Evolutionary conservation across 1,140 invertebrate genomes (phyloP), one percentile per base, ranked within the genome.

Genomic region (Drosophila baimaii): DNA sequence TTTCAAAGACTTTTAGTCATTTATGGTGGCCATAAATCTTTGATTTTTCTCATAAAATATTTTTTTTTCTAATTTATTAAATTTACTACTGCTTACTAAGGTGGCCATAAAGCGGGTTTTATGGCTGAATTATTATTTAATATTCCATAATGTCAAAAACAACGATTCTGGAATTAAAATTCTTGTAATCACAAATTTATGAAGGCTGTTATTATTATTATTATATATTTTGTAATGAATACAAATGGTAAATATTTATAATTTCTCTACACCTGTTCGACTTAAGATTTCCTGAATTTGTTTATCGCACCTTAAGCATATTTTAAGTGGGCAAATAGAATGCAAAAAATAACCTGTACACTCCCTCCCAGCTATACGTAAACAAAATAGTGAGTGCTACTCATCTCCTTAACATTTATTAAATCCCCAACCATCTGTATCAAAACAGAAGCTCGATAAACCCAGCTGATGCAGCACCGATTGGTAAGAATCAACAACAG

Each of bases 371-470:
- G 43, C 43, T 35, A 61, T 51, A 5, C 29, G 23, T 64, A 17
- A 54, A 68, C 39, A 43, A 35, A 57, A 15, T 37, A 31, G 57
- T 12, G 27, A 23, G 29, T 59, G 29, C 51, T 76, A 77, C n/a
- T n/a, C n/a, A n/a, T 88, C 71, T 82, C 72, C 39, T 73, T 27
- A 77, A 79, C 56, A 70, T 79, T 74, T 82, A 81, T 54, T 77
- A 86, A 86, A 82, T 76, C 29, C 51, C 62, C 72, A 82, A 82
- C 66, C 81, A 74, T 69, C 52, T 77, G 58, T 44, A 46, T 61
- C 29, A 59, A 78, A 83, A 77, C 77, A 74, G 72, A 80, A 89
- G 77, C 68, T 80, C 72, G 68, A 73, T 80, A 74, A 79, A 68
- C 55, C 55, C 69, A 65, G 49, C 52, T 76, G 51, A 65, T 65